Percentiles rank a stretch among this genome's conserved stretches.
phyloP scores from a whole-genome alignment of 2,113 vertebrate species.

The Chauna torquata region DNA sequence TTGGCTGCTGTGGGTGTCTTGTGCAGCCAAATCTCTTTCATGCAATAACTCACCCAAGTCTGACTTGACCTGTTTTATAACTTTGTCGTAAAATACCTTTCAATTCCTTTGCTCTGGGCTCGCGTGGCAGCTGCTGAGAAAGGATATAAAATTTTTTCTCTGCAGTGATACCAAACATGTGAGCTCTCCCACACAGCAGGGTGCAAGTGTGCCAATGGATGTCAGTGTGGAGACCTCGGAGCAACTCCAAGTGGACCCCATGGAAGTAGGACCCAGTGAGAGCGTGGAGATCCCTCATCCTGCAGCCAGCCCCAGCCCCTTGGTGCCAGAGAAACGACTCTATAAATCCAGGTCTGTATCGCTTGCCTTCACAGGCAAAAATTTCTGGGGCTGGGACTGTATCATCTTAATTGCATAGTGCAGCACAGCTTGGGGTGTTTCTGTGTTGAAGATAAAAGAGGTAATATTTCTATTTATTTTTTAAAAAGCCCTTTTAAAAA shows the following conservation, averaged over 20 bases:
- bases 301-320: not conserved
- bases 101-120: not conserved
- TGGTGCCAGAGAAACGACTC: constrained; percentile 21
- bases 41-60: not conserved
- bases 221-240: not conserved
- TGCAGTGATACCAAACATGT: constrained; percentile 20
- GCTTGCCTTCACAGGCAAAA: not conserved
- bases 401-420: not conserved
- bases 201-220: constrained; percentile 50
- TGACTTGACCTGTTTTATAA: not conserved
- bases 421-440: not conserved
- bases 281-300: not conserved
- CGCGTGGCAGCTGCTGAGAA: accelerated
- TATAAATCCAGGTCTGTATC: constrained; percentile 81
- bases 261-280: constrained; percentile 66
- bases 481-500: not conserved
- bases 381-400: not conserved
- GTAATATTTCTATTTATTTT: not conserved
- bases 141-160: not conserved
- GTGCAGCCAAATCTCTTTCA: not conserved
- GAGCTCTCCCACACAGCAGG: not conserved
- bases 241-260: constrained; percentile 47
- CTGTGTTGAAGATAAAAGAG: not conserved
- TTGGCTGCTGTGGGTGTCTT: not conserved
- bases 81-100: not conserved